Percentiles rank a stretch among this genome's conserved stretches.
Evolutionary conservation across 2,113 vertebrate species (phyloP).

Genomic region (Orthonyx spaldingii): DNA sequence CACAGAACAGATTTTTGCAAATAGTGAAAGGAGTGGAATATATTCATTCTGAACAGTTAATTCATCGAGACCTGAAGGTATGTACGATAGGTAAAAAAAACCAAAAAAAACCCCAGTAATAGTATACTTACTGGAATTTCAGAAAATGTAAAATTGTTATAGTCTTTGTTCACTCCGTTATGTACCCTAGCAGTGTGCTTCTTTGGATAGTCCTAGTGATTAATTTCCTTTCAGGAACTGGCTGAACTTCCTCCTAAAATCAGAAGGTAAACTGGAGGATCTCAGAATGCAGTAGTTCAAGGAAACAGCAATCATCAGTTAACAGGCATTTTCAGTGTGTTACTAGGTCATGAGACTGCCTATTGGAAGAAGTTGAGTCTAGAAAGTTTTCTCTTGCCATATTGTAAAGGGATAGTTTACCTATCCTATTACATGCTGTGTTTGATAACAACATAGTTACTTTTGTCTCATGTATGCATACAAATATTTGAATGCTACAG

Average conservation of each 20-base stretch:
- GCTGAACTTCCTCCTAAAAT: background rate
- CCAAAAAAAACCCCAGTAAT: background rate
- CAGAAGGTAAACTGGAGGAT: background rate
- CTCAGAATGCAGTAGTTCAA: background rate
- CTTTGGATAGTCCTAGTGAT: background rate
- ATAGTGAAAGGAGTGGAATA: slow-evolving; percentile 64
- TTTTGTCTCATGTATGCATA: background rate
- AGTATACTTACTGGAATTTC: background rate
- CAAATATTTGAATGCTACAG: background rate
- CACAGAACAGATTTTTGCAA: slow-evolving; percentile 64
- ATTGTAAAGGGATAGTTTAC: background rate
- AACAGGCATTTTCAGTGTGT: background rate
- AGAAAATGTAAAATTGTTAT: background rate
- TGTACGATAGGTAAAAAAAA: background rate
- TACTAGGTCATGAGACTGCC: background rate
- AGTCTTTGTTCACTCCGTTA: background rate
- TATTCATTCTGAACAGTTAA: slow-evolving; percentile 63
- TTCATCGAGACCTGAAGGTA: slow-evolving; percentile 81
- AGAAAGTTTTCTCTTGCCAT: background rate
- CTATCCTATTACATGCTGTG: background rate
- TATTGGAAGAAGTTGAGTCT: background rate
- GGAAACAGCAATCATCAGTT: background rate
- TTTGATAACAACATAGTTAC: background rate
- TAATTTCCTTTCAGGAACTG: background rate
- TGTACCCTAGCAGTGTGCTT: background rate